Conservation (phyloP, 2,888 invertebrate genomes). For the Napeogenes sylphis region DNA sequence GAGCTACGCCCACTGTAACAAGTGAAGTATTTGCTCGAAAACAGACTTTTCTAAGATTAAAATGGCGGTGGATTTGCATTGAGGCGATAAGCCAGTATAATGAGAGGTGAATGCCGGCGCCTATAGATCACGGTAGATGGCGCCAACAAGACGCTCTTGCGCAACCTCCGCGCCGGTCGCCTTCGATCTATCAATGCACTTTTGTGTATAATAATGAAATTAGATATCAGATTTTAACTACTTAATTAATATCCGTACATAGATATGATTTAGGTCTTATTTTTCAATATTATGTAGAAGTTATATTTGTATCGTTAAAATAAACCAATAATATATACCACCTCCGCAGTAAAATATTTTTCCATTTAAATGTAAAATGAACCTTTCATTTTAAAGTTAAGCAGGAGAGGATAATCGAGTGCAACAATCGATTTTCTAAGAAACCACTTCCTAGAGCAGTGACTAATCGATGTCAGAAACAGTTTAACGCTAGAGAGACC, state of each 20-base stretch:
- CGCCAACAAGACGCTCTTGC: slow-evolving; percentile 58
- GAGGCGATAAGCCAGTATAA: slow-evolving; percentile 55
- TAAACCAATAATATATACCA: no score
- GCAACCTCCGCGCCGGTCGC: slow-evolving; percentile 43
- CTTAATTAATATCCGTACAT: no score
- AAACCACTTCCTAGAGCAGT: slow-evolving; percentile 23
- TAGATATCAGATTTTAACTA: not conserved
- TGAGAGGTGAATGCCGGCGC: slow-evolving; percentile 54
- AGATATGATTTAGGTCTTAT: no score
- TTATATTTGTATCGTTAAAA: no score
- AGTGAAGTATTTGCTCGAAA: slow-evolving; percentile 57
- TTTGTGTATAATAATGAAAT: not conserved
- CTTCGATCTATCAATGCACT: slow-evolving; percentile 1
- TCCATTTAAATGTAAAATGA: not conserved
- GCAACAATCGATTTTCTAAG: slow-evolving; percentile 24
- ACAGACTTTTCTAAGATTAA: slow-evolving; percentile 46
- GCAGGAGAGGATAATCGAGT: slow-evolving; percentile 23
- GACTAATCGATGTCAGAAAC: slow-evolving; percentile 27
- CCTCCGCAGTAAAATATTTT: no score
- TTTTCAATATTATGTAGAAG: no score
- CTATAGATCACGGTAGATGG: slow-evolving; percentile 69
- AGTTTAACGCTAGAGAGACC: slow-evolving; percentile 26
- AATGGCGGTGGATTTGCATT: slow-evolving; percentile 64
- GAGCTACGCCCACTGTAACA: slow-evolving; percentile 45
- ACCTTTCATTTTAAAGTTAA: slow-evolving; percentile 6